phyloP scores from a whole-genome alignment of 2,113 vertebrate genomes.

The Callionymus lyra region DNA sequence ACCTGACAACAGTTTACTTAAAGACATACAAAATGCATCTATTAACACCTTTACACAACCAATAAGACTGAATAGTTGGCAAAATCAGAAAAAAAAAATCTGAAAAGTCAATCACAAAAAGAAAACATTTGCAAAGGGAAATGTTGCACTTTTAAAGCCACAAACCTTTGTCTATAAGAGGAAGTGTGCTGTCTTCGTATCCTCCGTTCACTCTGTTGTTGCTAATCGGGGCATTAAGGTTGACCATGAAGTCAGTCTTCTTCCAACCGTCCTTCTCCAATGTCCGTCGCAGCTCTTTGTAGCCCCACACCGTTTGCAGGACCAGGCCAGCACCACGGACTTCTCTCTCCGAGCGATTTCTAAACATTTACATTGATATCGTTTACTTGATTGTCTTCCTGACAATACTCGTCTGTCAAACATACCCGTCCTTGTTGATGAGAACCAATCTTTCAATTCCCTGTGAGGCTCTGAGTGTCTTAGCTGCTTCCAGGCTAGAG shows the following conservation, averaged over 20 bases:
- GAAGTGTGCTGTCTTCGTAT: slow-evolving; percentile 89
- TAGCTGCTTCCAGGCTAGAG: slow-evolving; percentile 84
- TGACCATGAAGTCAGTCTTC: slow-evolving; percentile 90
- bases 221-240: slow-evolving; percentile 69
- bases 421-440: slow-evolving; percentile 87
- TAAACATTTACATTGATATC: slow-evolving; percentile 24
- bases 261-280: slow-evolving; percentile 97
- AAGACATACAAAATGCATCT: too few relatives aligned
- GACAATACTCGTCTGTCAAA: background rate
- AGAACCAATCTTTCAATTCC: slow-evolving; percentile 90
- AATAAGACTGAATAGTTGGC: too few relatives aligned
- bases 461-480: slow-evolving; percentile 80
- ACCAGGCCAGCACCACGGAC: slow-evolving; percentile 84
- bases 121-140: too few relatives aligned
- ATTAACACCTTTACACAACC: too few relatives aligned
- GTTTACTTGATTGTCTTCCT: background rate
- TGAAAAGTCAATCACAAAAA: slow-evolving; percentile 24
- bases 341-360: slow-evolving; percentile 88
- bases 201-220: slow-evolving; percentile 71
- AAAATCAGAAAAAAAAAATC: too few relatives aligned
- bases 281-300: slow-evolving; percentile 86
- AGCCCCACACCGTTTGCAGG: slow-evolving; percentile 88
- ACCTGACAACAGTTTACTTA: too few relatives aligned
- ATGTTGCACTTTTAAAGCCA: too few relatives aligned
- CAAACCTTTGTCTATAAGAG: slow-evolving; percentile 83